Conservation (phyloP, 1,140 invertebrate genomes). For the Leucophenga varia region DNA sequence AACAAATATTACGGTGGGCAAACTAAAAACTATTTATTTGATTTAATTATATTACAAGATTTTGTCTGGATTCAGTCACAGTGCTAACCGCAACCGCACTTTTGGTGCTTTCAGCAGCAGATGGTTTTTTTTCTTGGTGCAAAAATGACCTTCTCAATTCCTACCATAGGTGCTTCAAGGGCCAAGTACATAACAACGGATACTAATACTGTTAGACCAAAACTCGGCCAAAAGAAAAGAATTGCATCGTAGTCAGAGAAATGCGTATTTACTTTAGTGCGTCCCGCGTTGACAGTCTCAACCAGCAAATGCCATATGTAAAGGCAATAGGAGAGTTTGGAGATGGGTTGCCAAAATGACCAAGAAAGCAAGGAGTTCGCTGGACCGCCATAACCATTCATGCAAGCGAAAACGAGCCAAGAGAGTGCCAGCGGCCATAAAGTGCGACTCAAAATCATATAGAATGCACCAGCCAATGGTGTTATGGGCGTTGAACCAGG, state of each 20-base stretch:
- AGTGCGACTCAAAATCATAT: conserved; percentile 64
- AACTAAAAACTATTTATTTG: no score
- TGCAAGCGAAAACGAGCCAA: conserved; percentile 73
- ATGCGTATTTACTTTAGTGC: conserved; percentile 33
- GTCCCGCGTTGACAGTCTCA: conserved; percentile 28
- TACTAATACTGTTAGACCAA: conserved; percentile 35
- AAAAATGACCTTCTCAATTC: no score
- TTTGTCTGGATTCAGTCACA: no score
- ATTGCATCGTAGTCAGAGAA: conserved; percentile 46
- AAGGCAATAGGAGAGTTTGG: conserved; percentile 59
- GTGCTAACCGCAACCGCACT: no score
- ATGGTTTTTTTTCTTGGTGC: no score
- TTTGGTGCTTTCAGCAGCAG: no score
- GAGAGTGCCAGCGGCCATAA: conserved; percentile 64
- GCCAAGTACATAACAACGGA: conserved; percentile 31
- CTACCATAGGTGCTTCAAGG: conserved; percentile 32
- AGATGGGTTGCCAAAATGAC: conserved; percentile 58
- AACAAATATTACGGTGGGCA: no score
- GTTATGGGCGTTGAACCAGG: conserved; percentile 33
- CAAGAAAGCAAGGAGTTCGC: conserved; percentile 58
- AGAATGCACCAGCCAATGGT: conserved; percentile 61
- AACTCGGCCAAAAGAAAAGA: conserved; percentile 41
- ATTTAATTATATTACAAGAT: no score
- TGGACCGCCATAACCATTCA: conserved; percentile 64
- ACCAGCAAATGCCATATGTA: conserved; percentile 59